Percentiles rank a stretch among this genome's conserved stretches.
Evolutionary conservation across 2,113 vertebrate species (phyloP).

Genomic region (Hemicordylus capensis): DNA sequence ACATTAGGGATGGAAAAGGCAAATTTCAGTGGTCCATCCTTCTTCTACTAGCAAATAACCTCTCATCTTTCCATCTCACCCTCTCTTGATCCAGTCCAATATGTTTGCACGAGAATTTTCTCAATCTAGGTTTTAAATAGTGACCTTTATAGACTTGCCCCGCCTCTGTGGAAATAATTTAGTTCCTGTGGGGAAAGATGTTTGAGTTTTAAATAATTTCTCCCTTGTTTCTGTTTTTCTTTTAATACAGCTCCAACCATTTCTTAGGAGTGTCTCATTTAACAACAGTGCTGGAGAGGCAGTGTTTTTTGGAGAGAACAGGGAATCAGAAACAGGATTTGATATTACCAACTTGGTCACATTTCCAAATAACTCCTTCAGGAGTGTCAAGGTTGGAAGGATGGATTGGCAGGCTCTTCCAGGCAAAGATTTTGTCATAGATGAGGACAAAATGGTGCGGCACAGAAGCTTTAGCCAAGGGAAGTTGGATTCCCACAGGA

Average conservation of each 20-base stretch:
- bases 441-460: neutral
- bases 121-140: too few species aligned
- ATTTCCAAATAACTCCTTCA: constrained; percentile 11
- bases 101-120: too few species aligned
- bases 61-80: too few species aligned
- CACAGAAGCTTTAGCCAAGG: neutral
- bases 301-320: neutral
- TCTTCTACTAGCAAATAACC: too few species aligned
- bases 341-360: neutral
- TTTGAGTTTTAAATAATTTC: neutral
- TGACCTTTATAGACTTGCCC: neutral
- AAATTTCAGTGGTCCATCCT: too few species aligned
- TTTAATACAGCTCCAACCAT: neutral
- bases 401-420: neutral
- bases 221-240: neutral
- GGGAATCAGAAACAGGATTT: neutral
- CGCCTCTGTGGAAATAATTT: neutral
- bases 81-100: too few species aligned
- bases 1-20: too few species aligned
- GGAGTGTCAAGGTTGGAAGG: neutral
- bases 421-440: neutral
- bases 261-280: neutral
- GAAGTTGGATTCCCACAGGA: too few species aligned
- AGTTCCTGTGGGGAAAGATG: neutral
- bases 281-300: neutral